A percentile compares a stretch with the other conserved stretches of the same genome.
Evolutionary conservation across 2,113 vertebrate genomes (phyloP).

Genomic region (Procavia capensis): DNA sequence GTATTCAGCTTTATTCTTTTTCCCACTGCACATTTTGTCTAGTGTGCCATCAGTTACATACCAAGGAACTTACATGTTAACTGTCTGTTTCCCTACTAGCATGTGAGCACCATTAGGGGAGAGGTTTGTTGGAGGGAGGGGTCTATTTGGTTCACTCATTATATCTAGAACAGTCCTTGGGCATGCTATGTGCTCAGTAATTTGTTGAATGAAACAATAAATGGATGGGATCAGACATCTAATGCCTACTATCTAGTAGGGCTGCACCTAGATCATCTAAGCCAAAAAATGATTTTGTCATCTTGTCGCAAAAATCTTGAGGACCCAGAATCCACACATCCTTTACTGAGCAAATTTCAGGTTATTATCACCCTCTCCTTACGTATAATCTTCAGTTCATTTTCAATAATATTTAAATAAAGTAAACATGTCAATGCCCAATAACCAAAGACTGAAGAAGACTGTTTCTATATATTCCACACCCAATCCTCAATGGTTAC

Average conservation of each 20-base stretch:
- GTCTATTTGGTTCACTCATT: conserved; percentile 27
- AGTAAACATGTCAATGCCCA: conserved; percentile 47
- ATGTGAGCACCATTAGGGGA: background rate
- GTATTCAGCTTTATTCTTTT: conserved; percentile 1
- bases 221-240: conserved; percentile 7
- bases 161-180: conserved; percentile 18
- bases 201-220: conserved; percentile 24
- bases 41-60: conserved; percentile 10
- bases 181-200: conserved; percentile 38
- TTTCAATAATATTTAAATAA: conserved; percentile 67
- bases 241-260: conserved; percentile 1
- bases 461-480: background rate
- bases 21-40: conserved; percentile 8
- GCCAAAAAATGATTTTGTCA: conserved; percentile 43
- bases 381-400: conserved; percentile 49
- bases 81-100: conserved; percentile 12
- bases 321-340: background rate
- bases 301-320: conserved; percentile 51
- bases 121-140: background rate
- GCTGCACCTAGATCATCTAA: background rate
- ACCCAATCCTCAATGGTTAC: conserved; percentile 31
- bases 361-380: conserved; percentile 15
- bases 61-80: conserved; percentile 37
- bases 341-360: conserved; percentile 38
- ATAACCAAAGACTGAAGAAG: conserved; percentile 15